Evolutionary conservation across 2,113 vertebrate species (phyloP).

Genomic region (Hippocampus mohnikei): DNA sequence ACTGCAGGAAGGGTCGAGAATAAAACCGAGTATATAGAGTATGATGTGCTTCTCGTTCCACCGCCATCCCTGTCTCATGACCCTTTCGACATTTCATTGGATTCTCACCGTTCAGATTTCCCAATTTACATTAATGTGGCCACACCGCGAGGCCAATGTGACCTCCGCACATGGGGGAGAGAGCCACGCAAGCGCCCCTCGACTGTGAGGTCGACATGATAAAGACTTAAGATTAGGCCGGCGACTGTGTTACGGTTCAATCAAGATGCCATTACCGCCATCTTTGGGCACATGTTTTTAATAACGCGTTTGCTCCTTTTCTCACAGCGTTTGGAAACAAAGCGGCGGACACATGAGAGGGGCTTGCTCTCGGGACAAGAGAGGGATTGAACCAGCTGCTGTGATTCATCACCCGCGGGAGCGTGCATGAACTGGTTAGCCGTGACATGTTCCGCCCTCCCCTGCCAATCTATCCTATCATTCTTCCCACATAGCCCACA

Average conservation of each 20-base stretch:
- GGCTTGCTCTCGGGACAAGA: slow-evolving; percentile 28
- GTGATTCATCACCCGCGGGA: slow-evolving; percentile 66
- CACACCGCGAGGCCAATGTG: background rate
- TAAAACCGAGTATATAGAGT: background rate
- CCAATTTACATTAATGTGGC: background rate
- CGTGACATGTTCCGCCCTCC: slow-evolving; percentile 50
- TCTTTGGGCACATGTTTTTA: background rate
- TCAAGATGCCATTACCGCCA: background rate
- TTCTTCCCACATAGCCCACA: slow-evolving; percentile 58
- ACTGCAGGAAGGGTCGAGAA: slow-evolving; percentile 5
- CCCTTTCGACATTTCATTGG: background rate
- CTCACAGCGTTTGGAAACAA: slow-evolving; percentile 47
- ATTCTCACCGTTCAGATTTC: background rate
- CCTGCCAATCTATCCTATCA: slow-evolving; percentile 51
- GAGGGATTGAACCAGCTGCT: slow-evolving; percentile 50
- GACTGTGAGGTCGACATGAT: background rate
- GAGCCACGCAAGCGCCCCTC: too few relatives aligned
- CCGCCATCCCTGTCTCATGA: background rate
- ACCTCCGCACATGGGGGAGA: too few relatives aligned
- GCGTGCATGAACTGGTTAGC: slow-evolving; percentile 66
- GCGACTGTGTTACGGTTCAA: background rate
- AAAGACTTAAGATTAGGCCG: too few relatives aligned
- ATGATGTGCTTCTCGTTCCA: slow-evolving; percentile 7
- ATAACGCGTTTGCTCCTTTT: background rate
- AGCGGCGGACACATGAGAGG: slow-evolving; percentile 41